A percentile compares a stretch with the other conserved stretches of the same genome.
These are phyloP conservation scores for Steinernema carpocapsae DNA, from an alignment of 2,888 invertebrate species.

Conservation along the genomic window DNA sequence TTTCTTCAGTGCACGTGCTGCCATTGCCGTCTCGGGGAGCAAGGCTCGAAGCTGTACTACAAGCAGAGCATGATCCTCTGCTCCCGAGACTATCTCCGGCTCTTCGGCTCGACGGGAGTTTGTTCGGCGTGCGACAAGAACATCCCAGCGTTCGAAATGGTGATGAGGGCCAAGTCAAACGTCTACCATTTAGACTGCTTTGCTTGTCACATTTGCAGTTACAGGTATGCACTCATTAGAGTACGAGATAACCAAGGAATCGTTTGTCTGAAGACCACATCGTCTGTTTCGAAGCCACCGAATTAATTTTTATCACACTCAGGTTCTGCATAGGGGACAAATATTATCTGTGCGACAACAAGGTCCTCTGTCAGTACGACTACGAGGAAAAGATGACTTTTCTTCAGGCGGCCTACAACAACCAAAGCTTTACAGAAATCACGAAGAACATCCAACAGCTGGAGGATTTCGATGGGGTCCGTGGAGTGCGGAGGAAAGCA, in stretches of 20 bases:
- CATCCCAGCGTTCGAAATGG: constrained; percentile 93
- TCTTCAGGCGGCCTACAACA: constrained; percentile 26
- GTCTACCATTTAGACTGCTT: constrained; percentile 93
- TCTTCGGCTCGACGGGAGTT: constrained; percentile 87
- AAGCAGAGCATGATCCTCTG: constrained; percentile 89
- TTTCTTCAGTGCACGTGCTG: constrained; percentile 79
- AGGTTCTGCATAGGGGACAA: constrained; percentile 94
- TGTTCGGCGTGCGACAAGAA: constrained; percentile 90
- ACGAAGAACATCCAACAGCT: constrained; percentile 29
- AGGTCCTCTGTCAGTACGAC: constrained; percentile 91
- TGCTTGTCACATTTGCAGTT: constrained; percentile 91
- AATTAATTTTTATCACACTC: constrained; percentile 61
- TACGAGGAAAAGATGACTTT: constrained; percentile 79
- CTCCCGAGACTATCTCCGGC: constrained; percentile 86
- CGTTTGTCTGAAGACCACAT: too few species aligned
- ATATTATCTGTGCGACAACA: constrained; percentile 81
- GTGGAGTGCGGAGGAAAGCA: not conserved
- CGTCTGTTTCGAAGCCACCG: too few species aligned
- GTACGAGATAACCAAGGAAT: too few species aligned
- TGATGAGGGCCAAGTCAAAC: constrained; percentile 88
- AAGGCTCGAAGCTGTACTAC: constrained; percentile 86
- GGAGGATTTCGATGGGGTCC: constrained; percentile 31
- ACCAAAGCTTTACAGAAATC: constrained; percentile 24
- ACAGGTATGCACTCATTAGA: constrained; percentile 75
- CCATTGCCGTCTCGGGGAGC: constrained; percentile 89